Evolutionary conservation across 2,888 invertebrate genomes (phyloP), one percentile per base, ranked within the genome.

Genomic region (Phyto melanocephala): DNA sequence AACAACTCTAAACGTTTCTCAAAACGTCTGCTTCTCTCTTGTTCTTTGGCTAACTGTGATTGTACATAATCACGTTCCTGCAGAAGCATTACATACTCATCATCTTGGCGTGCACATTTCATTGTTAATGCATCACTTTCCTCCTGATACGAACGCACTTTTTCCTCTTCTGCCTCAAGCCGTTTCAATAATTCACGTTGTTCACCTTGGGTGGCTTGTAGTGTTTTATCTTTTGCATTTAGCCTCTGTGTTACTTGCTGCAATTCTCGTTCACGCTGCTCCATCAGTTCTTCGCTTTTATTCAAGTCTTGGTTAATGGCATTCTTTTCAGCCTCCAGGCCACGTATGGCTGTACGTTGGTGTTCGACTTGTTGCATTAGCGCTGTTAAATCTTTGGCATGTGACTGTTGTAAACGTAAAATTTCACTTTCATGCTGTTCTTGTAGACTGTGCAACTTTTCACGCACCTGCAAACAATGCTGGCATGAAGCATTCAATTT

Each of bases 1-100:
- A 96, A 92, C 40, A 95, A 93, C 84, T 94, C 94, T 83, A 96
- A 92, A 22, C 95, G 93, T 40, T 94, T 93, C 89, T 96, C 95
- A 86, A 96, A 91, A 83, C 94, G 93, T 78, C 94, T 93, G 75
- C 95, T 94, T 77, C 95, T 94, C 87, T 96, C 95, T 37, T 95
- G 92, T 80, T 93, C 93, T 33, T 93, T 93, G 84, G 93, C 93
- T 89, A 93, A 92, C 81, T 94, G 93, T 86, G 93, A 92, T 89
- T 93, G 93, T 8, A 91, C 85, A 47, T 88, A 90, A 63, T 89
- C 88, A 7, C 91, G 89, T 81, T 91, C 91, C 56, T 90, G 88
- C 70, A 90, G 77, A 11, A 91, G 84, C 68, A 89, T 85, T 28
- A 88, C 90, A 63, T 91, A 91, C 71, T 91, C 89, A 70, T 91